Evolutionary conservation across 2,888 invertebrate genomes (phyloP).

Genomic region (Bhutanitis thaidina): DNA sequence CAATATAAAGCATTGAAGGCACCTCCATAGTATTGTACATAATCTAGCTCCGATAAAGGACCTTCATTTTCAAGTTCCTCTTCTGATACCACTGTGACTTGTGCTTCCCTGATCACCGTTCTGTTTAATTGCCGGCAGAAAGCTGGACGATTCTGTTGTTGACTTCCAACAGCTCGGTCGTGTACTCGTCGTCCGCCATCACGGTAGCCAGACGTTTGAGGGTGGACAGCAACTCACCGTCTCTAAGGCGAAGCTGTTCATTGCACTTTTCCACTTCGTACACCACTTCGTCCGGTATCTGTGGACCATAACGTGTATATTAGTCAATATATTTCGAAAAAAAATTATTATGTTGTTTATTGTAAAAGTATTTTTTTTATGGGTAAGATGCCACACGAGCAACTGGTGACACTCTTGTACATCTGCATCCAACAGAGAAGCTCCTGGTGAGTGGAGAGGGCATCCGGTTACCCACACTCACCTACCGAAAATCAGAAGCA

Average conservation of each 20-base stretch:
- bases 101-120: background rate
- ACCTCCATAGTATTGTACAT: background rate
- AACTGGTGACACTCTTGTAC: too few relatives aligned
- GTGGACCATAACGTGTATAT: slow-evolving; percentile 27
- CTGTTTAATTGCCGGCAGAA: slow-evolving; percentile 55
- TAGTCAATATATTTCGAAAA: background rate
- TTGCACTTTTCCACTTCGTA: slow-evolving; percentile 85
- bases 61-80: too few relatives aligned
- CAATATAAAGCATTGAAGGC: background rate
- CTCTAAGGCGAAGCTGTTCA: slow-evolving; percentile 85
- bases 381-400: too few relatives aligned
- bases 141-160: slow-evolving; percentile 84
- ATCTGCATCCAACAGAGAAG: too few relatives aligned
- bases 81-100: too few relatives aligned
- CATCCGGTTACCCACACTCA: too few relatives aligned
- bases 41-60: too few relatives aligned
- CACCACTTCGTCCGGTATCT: slow-evolving; percentile 84
- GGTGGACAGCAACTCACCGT: slow-evolving; percentile 82
- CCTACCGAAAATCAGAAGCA: too few relatives aligned
- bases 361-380: too few relatives aligned
- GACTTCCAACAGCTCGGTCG: slow-evolving; percentile 86
- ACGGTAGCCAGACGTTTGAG: slow-evolving; percentile 84
- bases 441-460: too few relatives aligned
- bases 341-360: too few relatives aligned
- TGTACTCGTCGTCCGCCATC: slow-evolving; percentile 86